Evolutionary conservation across 1,140 invertebrate genomes (phyloP).

Genomic region (Drosophila sturtevanti): DNA sequence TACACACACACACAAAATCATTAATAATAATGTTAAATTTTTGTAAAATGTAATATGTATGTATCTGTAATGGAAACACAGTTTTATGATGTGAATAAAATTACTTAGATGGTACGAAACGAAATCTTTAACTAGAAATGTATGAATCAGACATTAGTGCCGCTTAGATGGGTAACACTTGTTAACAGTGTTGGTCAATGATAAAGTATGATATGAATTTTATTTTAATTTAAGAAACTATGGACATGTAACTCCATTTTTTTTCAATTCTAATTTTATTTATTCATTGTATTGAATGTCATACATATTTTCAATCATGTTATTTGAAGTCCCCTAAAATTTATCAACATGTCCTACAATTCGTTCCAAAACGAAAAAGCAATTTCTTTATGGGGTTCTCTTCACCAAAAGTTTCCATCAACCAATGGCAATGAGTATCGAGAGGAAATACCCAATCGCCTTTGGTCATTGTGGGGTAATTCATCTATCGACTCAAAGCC

Average conservation of each 20-base stretch:
- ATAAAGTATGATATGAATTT: no score
- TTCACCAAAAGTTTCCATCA: not conserved
- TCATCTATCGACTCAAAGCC: not conserved
- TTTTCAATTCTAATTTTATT: no score
- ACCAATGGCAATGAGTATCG: conserved; percentile 8
- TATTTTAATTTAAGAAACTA: no score
- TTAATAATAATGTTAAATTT: conserved; percentile 34
- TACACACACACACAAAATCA: conserved; percentile 20
- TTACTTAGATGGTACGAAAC: conserved; percentile 58
- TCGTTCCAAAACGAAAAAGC: not conserved
- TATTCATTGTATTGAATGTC: not conserved
- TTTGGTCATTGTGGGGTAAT: conserved; percentile 43
- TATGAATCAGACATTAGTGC: not conserved
- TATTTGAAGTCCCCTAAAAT: not conserved
- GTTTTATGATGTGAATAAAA: conserved; percentile 50
- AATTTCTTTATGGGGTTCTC: conserved; percentile 18
- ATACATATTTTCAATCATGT: not conserved
- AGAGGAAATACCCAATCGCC: conserved; percentile 31
- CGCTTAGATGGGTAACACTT: not conserved
- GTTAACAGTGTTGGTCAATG: not conserved
- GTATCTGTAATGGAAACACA: conserved; percentile 61
- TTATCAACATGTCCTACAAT: not conserved
- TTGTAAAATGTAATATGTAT: conserved; percentile 64
- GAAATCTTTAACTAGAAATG: not conserved
- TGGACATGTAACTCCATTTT: no score